Evolutionary conservation across 30 jellyfish, hydroid and myxozoan genomes (phyloP), one percentile per base, ranked within the genome.

Genomic region (Aurelia aurita): DNA sequence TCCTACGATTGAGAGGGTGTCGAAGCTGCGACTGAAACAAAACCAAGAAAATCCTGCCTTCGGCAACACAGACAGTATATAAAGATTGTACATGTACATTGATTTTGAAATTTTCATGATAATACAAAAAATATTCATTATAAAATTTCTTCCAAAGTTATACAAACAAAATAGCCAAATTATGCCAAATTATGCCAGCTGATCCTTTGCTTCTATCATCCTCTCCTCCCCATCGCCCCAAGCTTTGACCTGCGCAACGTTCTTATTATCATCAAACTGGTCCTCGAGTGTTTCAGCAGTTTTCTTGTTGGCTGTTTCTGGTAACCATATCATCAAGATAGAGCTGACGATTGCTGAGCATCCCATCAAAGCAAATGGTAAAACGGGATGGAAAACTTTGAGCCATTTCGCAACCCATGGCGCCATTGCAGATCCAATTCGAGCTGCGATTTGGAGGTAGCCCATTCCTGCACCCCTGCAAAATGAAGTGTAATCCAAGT

Each of bases 381-480:
- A 45, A 57, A 59, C 79, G 5, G 51, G 69, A 67, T 91, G 98
- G 5, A 85, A 27, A 18, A 25, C 91, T 27, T 63, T 66, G 31
- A 91, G 75, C 85, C 95, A 84, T 55, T 91, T 85, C 16, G 97
- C 96, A 25, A 87, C 90, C 98, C 98, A 92, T 13, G 98, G 98
- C 21, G 98, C 90, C 51, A 75, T 31, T 10, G 97, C 98, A 16
- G 97, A 90, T 13, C 98, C 98, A 25, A 87, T 44, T 23, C 97
- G 88, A 47, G 97, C 85, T 9, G 98, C 89, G 20, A 92, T 83
- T 69, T 92, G 98, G 53, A 92, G 73, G 31, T 69, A 77, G 21
- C 98, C 98, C 98, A 92, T 92, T 34, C 96, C 98, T 29, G 89
- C 97, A 79, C 96, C 90, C 71, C 97, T 87, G 15, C 51, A 3